Evolutionary conservation across 2,797 vertebrate genomes (phyloP).

Genomic region (Morelia viridis): DNA sequence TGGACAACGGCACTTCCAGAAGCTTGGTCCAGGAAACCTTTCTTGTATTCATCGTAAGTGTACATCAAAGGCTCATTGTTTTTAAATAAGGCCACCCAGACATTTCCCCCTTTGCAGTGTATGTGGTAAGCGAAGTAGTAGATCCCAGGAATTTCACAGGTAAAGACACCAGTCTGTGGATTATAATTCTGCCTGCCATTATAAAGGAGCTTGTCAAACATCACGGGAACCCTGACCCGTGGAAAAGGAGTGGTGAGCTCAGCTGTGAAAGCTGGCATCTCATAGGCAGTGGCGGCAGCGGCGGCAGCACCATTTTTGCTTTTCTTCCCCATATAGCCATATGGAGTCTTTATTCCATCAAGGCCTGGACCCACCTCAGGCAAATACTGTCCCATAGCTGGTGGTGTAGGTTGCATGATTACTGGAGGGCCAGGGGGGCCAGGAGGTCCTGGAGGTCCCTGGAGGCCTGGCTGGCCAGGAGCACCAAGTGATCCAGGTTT

Average conservation of each 20-base stretch:
- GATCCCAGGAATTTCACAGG: constrained; percentile 90
- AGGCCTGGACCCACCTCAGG: constrained; percentile 81
- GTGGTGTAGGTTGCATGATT: constrained; percentile 74
- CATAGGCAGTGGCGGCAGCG: constrained; percentile 48
- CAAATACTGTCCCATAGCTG: constrained; percentile 83
- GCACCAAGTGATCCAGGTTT: constrained; percentile 85
- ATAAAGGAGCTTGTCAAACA: constrained; percentile 93
- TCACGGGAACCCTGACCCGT: constrained; percentile 85
- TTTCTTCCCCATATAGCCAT: constrained; percentile 82
- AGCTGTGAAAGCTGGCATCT: constrained; percentile 93
- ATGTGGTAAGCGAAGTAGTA: constrained; percentile 97
- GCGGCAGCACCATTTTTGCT: constrained; percentile 68
- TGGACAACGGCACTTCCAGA: constrained; percentile 93
- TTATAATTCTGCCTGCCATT: constrained; percentile 95
- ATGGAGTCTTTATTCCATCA: constrained; percentile 80
- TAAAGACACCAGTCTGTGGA: constrained; percentile 90
- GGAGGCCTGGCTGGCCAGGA: constrained; percentile 85
- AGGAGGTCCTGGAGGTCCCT: constrained; percentile 88
- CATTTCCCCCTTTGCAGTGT: constrained; percentile 94
- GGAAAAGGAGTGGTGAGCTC: constrained; percentile 92
- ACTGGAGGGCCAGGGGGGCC: constrained; percentile 84
- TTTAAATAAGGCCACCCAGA: constrained; percentile 96
- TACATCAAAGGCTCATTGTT: constrained; percentile 97
- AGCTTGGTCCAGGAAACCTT: constrained; percentile 94
- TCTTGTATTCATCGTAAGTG: constrained; percentile 96